Conservation (phyloP, 2,113 vertebrate species). For the Chaetura pelagica region DNA sequence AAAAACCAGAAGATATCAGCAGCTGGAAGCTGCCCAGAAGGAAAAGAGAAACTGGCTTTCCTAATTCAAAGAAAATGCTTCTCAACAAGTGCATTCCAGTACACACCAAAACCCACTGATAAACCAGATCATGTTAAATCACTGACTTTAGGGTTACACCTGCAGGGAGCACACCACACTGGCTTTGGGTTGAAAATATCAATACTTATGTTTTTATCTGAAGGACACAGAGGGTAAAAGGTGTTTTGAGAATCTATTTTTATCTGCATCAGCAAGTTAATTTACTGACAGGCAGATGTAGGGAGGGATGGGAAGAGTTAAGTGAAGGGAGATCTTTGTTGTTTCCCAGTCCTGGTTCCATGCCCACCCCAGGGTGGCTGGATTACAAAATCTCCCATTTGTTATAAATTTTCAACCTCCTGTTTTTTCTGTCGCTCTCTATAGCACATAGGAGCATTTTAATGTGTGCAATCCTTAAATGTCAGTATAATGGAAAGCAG, state of each 20-base stretch:
- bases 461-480: conserved; percentile 9
- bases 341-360: neutral
- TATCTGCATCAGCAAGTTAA: neutral
- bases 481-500: neutral
- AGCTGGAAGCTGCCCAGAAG: neutral
- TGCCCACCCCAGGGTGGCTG: neutral
- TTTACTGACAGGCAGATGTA: neutral
- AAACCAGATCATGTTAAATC: neutral
- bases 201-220: neutral
- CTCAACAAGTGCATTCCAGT: neutral
- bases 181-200: neutral
- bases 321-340: neutral
- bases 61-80: neutral
- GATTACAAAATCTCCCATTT: neutral
- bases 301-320: neutral
- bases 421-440: neutral
- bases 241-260: neutral
- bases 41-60: neutral
- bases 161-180: neutral
- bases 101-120: neutral
- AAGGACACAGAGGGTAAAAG: neutral
- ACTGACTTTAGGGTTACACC: neutral
- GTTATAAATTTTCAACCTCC: neutral
- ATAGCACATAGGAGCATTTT: neutral
- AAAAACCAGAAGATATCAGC: neutral